A percentile compares a stretch with the other conserved stretches of the same genome.
Conservation (phyloP, 2,888 invertebrate genomes). For the Caenorhabditis sp. region DNA sequence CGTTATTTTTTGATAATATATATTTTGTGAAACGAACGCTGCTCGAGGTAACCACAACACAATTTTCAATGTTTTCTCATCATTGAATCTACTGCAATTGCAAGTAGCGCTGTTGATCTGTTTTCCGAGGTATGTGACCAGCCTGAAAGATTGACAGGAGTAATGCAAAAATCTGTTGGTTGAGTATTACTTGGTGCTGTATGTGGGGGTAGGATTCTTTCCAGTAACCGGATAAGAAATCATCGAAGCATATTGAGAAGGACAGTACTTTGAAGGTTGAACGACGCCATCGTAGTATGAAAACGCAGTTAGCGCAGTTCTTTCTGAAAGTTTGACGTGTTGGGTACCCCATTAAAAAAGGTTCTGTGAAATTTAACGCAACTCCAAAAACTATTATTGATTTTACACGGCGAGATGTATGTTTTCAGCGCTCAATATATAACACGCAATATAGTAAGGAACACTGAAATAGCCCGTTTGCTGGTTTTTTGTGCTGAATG, state of each 20-base stretch:
- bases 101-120: conserved; percentile 39
- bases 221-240: background rate
- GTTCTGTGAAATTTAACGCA: too few species aligned
- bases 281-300: conserved; percentile 9
- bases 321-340: conserved; percentile 48
- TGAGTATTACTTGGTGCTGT: conserved; percentile 15
- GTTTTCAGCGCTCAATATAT: too few species aligned
- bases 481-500: too few species aligned
- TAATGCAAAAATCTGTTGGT: background rate
- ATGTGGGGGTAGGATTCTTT: background rate
- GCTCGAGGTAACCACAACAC: conserved; percentile 56
- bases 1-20: background rate
- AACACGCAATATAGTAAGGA: too few species aligned
- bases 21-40: background rate
- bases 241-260: conserved; percentile 36
- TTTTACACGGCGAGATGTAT: too few species aligned
- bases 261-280: conserved; percentile 23
- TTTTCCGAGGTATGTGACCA: conserved; percentile 1
- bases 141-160: conserved; percentile 2
- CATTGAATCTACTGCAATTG: conserved; percentile 28
- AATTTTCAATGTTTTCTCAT: conserved; percentile 28
- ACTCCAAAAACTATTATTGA: background rate
- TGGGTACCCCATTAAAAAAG: too few species aligned
- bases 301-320: conserved; percentile 36
- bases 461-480: too few species aligned